Base-by-base conservation (phyloP, 2,113 vertebrate genomes). In the Rhea americana region DNA sequence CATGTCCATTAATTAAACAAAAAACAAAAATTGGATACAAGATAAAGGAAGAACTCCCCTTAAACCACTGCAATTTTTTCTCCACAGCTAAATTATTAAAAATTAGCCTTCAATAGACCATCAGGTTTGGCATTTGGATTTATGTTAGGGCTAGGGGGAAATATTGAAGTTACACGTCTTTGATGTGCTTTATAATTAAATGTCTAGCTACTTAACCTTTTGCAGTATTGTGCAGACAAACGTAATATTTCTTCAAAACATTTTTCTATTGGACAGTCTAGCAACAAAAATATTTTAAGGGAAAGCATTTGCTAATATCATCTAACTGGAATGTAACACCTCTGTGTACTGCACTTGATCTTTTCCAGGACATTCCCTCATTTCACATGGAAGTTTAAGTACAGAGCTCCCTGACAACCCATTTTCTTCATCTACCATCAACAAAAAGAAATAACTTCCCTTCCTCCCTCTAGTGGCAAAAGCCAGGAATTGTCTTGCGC, bases 381-480 rank as follows among this genome's bases (percentile, higher is more conserved):
- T 41, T 75, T 95, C 65, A 51, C 50, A 63, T n/a, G 14, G 30
- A 80, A 90, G 39, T 51, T 67, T 9, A 67, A 59, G 8, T 37
- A 51, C 39, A 50, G 15, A 91, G n/a, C 45, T 7, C 50, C 17
- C 58, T 5, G 78, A 39, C 61, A 90, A 93, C 61, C 19, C 22
- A 13, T 45, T 76, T 88, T 25, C 45, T 50, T 50, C 62, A 68
- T 5, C 30, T 0, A n/a, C 22, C 43, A 53, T 4, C 48, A 70
- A 37, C 28, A 70, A 26, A 8, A 65, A 37, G 15, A 56, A 84
- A 2, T 5, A 48, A 75, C 48, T 47, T 78, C 85, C 91, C 90
- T 83, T 90, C 41, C 88, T 87, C 94, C 96, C 93, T 90, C 94
- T 95, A 80, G 62, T 77, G 95, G 94, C 72, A 79, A 89, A 55